phyloP scores from a whole-genome alignment of 2,888 invertebrate species.

The Brassicogethes aeneus region DNA sequence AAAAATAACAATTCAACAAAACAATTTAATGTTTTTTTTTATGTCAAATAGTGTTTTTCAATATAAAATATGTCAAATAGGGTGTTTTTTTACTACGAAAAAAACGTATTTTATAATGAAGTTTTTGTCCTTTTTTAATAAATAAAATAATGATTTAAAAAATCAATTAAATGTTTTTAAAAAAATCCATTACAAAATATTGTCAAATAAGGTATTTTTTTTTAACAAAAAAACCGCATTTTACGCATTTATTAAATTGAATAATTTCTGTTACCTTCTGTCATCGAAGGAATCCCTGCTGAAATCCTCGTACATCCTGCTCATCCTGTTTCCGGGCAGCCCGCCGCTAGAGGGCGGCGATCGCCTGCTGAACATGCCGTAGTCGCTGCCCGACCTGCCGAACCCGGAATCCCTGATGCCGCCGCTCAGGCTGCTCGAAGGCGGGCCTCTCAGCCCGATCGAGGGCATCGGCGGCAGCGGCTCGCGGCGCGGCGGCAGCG shows the following conservation, averaged over 20 bases:
- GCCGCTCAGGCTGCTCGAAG: conserved; percentile 53
- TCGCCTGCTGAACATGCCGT: conserved; percentile 75
- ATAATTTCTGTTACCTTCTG: conserved; percentile 50
- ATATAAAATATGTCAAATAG: too few species aligned
- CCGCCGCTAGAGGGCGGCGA: conserved; percentile 59
- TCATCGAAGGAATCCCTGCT: conserved; percentile 84
- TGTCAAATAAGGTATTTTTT: too few species aligned
- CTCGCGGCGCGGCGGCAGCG: conserved; percentile 60
- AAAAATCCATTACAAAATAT: too few species aligned
- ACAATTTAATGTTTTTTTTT: too few species aligned
- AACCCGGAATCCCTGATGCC: conserved; percentile 57
- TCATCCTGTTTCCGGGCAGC: conserved; percentile 35
- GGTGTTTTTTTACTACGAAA: too few species aligned
- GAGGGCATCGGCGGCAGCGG: conserved; percentile 66
- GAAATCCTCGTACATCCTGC: conserved; percentile 79
- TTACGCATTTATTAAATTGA: background rate
- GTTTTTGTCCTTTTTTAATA: too few species aligned
- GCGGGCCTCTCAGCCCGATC: conserved; percentile 44
- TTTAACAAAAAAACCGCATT: too few species aligned
- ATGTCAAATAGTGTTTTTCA: too few species aligned
- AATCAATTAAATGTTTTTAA: too few species aligned
- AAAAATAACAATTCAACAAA: too few species aligned
- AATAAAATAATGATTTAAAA: conserved; percentile 6
- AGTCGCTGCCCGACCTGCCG: conserved; percentile 50
- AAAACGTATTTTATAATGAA: too few species aligned